Evolutionary conservation across 2,797 vertebrate species (phyloP).

Genomic region (Jordanella pulchra): DNA sequence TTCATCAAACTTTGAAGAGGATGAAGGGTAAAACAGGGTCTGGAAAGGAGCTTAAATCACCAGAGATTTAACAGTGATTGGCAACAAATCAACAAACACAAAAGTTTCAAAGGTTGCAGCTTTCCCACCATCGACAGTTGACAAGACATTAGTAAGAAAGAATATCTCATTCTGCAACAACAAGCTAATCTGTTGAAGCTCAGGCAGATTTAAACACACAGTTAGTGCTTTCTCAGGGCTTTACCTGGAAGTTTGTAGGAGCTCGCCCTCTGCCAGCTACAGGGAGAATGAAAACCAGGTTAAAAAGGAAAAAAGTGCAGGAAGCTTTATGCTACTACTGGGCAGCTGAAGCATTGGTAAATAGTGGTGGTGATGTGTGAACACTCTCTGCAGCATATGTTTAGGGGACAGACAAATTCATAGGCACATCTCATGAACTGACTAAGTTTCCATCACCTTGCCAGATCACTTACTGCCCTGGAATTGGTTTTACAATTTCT

Average conservation of each 20-base stretch:
- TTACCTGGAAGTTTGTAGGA: slow-evolving; percentile 78
- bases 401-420: slow-evolving; percentile 41
- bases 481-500: neutral
- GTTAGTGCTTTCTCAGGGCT: slow-evolving; percentile 21
- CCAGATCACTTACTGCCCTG: neutral
- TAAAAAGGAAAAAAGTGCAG: slow-evolving; percentile 55
- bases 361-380: slow-evolving; percentile 10
- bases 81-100: neutral
- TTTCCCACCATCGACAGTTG: slow-evolving; percentile 40
- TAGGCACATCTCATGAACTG: neutral
- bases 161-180: slow-evolving; percentile 15
- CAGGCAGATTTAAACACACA: slow-evolving; percentile 19
- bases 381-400: slow-evolving; percentile 25
- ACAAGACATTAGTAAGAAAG: slow-evolving; percentile 40
- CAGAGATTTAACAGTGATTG: slow-evolving; percentile 19
- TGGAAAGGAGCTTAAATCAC: slow-evolving; percentile 34
- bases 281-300: slow-evolving; percentile 73
- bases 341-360: slow-evolving; percentile 26
- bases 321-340: slow-evolving; percentile 8
- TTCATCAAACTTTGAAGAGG: neutral
- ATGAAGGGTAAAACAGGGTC: neutral
- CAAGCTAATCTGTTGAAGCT: slow-evolving; percentile 35
- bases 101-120: slow-evolving; percentile 5
- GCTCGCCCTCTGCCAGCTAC: slow-evolving; percentile 73
- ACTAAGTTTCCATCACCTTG: neutral